Evolutionary conservation across 2,888 invertebrate species (phyloP).

Genomic region (Tromatobia lineatoria): DNA sequence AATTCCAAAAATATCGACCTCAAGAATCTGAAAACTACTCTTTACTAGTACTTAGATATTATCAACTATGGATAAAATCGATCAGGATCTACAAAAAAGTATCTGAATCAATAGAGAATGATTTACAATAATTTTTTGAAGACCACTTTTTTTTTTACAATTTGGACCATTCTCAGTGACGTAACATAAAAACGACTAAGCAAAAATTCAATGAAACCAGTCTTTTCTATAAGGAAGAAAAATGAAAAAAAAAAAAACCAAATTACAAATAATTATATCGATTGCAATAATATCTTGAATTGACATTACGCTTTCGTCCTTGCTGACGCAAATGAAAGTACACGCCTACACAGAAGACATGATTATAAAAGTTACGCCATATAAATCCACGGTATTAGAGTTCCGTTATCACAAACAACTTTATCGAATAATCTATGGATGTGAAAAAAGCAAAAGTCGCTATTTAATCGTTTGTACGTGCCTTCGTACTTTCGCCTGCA

Average conservation of each 20-base stretch:
- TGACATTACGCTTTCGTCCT: constrained; percentile 11
- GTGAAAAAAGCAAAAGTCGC: constrained; percentile 14
- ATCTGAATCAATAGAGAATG: too few relatives aligned
- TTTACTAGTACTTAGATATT: too few relatives aligned
- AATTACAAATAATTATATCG: constrained; percentile 43
- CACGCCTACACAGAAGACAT: constrained; percentile 1
- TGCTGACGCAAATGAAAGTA: constrained; percentile 11
- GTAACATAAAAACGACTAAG: too few relatives aligned
- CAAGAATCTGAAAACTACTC: too few relatives aligned
- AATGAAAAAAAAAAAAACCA: constrained; percentile 11
- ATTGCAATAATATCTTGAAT: constrained; percentile 13
- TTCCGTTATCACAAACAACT: constrained; percentile 55
- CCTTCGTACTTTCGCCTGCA: constrained; percentile 53
- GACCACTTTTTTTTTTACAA: too few relatives aligned
- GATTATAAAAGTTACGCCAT: neutral
- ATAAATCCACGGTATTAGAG: neutral
- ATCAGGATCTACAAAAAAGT: too few relatives aligned
- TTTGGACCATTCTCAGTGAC: too few relatives aligned
- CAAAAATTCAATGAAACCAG: too few relatives aligned
- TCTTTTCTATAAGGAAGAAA: too few relatives aligned
- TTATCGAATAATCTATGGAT: constrained; percentile 24
- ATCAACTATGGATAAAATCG: too few relatives aligned
- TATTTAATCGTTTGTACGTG: constrained; percentile 51
- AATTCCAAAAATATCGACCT: too few relatives aligned
- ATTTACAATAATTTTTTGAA: too few relatives aligned